phyloP scores from a whole-genome alignment of 2,113 vertebrate genomes.

The Pygoscelis adeliae region DNA sequence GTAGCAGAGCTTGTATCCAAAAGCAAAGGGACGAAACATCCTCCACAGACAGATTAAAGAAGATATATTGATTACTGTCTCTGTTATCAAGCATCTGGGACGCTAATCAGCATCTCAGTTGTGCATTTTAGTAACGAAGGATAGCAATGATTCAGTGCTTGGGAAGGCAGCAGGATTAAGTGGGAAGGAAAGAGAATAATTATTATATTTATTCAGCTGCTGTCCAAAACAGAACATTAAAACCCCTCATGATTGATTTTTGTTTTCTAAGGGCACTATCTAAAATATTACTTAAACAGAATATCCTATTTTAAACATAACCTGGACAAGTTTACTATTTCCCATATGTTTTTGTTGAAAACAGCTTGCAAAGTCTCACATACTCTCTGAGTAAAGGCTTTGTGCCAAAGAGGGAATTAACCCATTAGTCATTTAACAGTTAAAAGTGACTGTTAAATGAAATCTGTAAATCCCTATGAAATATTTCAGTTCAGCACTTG shows the following conservation, averaged over 20 bases:
- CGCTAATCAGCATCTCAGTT: background rate
- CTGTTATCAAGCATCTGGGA: background rate
- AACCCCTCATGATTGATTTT: background rate
- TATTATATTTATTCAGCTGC: background rate
- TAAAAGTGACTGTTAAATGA: background rate
- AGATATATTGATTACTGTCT: background rate
- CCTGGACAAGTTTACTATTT: constrained; percentile 29
- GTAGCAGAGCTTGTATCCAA: background rate
- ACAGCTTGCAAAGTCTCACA: constrained; percentile 20
- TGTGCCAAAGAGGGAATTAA: constrained; percentile 34
- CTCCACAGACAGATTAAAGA: background rate
- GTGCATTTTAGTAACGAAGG: background rate
- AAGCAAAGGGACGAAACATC: background rate
- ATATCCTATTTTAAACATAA: constrained; percentile 13
- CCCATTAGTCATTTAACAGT: constrained; percentile 34
- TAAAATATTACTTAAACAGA: constrained; percentile 1
- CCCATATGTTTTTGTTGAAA: constrained; percentile 26
- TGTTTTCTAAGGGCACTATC: background rate
- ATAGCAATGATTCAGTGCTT: background rate
- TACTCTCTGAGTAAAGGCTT: background rate
- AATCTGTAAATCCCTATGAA: background rate
- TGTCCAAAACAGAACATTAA: background rate
- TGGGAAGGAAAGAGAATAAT: background rate
- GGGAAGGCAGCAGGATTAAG: background rate
- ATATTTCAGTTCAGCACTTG: background rate